Conservation (phyloP, 1,140 invertebrate genomes). For the Brachionus angularis region DNA sequence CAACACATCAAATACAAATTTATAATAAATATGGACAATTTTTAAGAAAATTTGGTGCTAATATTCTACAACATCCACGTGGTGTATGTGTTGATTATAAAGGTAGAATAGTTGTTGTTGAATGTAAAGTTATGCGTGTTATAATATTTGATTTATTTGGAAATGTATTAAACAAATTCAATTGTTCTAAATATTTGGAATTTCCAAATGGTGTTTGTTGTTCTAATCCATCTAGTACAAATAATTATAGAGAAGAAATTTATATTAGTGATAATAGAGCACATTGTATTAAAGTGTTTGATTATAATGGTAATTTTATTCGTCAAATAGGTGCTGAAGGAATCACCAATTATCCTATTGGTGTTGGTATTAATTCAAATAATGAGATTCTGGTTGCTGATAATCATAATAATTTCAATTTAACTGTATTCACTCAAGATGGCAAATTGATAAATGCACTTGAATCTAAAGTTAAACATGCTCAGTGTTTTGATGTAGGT, state of each 20-base stretch:
- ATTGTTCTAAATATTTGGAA: conserved; percentile 95
- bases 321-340: conserved; percentile 96
- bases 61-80: conserved; percentile 93
- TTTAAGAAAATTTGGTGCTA: conserved; percentile 96
- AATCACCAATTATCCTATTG: conserved; percentile 97
- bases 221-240: conserved; percentile 13
- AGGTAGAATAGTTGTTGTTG: conserved; percentile 96
- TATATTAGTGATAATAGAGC: conserved; percentile 99
- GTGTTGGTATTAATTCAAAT: conserved; percentile 90
- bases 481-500: conserved; percentile 98
- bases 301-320: conserved; percentile 93
- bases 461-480: conserved; percentile 98
- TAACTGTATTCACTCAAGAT: conserved; percentile 82
- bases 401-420: conserved; percentile 99
- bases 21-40: conserved; percentile 99
- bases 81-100: conserved; percentile 94
- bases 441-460: conserved; percentile 92
- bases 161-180: conserved; percentile 93
- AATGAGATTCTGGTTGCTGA: conserved; percentile 97
- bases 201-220: conserved; percentile 97
- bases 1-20: conserved; percentile 93
- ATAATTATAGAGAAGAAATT: conserved; percentile 95
- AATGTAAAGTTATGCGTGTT: conserved; percentile 98
- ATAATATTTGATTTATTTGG: conserved; percentile 97
- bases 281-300: conserved; percentile 98